Conservation (phyloP, 2,888 invertebrate genomes). For the Drosophila cracens region DNA sequence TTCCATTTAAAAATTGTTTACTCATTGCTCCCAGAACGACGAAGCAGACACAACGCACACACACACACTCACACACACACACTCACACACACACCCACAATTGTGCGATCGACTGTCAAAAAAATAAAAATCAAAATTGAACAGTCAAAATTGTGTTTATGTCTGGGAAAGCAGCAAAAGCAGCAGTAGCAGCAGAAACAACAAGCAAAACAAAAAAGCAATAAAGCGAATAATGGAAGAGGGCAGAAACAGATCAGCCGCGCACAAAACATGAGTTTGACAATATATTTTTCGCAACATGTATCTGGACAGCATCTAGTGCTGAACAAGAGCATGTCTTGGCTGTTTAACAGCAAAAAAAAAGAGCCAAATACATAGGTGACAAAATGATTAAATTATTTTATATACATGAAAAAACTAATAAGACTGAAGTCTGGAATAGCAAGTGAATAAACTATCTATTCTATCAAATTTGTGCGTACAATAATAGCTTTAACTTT, state of each 20-base stretch:
- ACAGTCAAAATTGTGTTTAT: conserved; percentile 70
- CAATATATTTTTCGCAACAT: conserved; percentile 18
- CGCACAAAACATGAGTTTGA: conserved; percentile 4
- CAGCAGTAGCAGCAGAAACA: conserved; percentile 36
- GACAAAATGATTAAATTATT: neutral
- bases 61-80: conserved; percentile 10
- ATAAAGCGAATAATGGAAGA: conserved; percentile 13
- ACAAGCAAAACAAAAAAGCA: conserved; percentile 52
- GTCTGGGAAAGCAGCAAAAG: conserved; percentile 55
- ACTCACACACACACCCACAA: conserved; percentile 42
- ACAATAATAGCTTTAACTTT: neutral
- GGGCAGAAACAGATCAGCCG: conserved; percentile 20
- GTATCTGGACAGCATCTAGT: conserved; percentile 19
- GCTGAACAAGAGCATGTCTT: conserved; percentile 4
- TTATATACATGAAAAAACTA: neutral
- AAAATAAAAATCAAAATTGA: conserved; percentile 67
- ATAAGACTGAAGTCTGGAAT: accelerated
- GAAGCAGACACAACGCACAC: conserved; percentile 49
- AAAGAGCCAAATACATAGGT: neutral
- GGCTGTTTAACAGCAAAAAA: conserved; percentile 6
- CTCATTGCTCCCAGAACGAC: conserved; percentile 73
- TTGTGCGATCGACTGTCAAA: conserved; percentile 64
- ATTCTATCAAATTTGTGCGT: neutral
- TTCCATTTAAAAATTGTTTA: conserved; percentile 80
- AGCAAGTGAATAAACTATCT: too few relatives aligned